Conservation (phyloP, 2,113 vertebrate genomes). For the Cyphomyrus plagiostoma region DNA sequence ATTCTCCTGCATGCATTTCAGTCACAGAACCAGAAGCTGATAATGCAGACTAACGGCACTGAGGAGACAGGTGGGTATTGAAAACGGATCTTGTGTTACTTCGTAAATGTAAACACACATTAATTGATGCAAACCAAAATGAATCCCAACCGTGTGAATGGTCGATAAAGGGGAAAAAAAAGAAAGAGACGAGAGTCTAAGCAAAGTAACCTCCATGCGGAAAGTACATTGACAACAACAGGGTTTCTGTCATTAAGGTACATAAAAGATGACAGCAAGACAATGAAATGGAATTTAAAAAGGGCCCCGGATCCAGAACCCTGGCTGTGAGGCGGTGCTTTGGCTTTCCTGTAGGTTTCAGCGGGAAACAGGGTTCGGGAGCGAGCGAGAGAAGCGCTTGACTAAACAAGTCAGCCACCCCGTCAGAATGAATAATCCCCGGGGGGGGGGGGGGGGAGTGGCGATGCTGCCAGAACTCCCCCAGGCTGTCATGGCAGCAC, state of each 20-base stretch:
- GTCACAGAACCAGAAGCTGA: neutral
- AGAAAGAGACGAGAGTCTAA: neutral
- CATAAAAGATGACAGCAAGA: neutral
- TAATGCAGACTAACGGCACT: neutral
- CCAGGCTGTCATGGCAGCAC: neutral
- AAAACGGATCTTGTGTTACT: neutral
- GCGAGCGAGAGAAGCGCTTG: neutral
- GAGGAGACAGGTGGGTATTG: neutral
- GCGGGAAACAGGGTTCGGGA: neutral
- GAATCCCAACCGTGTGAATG: neutral
- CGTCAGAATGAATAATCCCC: neutral
- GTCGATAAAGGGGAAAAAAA: neutral
- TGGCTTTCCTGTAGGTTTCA: neutral
- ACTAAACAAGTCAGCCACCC: conserved; percentile 6
- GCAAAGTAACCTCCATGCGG: neutral
- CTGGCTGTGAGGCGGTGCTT: neutral
- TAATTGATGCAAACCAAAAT: neutral
- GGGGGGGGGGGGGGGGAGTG: neutral
- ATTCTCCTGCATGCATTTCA: neutral
- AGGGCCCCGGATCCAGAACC: neutral
- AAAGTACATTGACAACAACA: neutral
- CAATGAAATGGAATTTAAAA: neutral
- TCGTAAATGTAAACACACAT: neutral
- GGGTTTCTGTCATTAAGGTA: neutral
- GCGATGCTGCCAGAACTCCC: neutral